Evolutionary conservation across 2,888 invertebrate species (phyloP).

Genomic region (Spodoptera exigua): DNA sequence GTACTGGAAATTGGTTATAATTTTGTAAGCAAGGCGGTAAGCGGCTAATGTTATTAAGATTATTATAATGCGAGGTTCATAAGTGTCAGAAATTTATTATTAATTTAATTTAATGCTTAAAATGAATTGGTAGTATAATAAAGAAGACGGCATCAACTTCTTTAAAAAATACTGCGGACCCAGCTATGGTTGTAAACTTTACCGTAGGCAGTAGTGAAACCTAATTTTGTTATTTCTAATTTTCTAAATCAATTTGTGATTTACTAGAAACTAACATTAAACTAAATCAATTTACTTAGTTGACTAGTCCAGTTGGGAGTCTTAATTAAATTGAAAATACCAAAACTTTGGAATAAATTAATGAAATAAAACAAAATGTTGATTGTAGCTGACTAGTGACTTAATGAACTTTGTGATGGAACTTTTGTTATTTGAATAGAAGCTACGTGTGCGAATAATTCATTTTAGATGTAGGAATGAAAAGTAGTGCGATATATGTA

Average conservation of each 20-base stretch:
- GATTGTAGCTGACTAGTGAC: too few relatives aligned
- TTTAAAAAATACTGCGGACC: too few relatives aligned
- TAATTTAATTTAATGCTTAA: neutral
- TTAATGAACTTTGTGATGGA: too few relatives aligned
- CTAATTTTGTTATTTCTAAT: neutral
- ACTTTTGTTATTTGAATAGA: too few relatives aligned
- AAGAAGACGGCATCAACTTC: too few relatives aligned
- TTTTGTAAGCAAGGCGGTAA: constrained; percentile 7
- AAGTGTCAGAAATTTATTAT: constrained; percentile 8
- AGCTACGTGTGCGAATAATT: too few relatives aligned
- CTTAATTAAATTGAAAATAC: constrained; percentile 45
- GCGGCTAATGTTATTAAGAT: neutral
- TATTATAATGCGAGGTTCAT: constrained; percentile 1
- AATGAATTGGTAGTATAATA: too few relatives aligned
- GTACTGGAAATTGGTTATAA: constrained; percentile 12
- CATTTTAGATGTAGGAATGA: too few relatives aligned
- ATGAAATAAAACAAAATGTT: constrained; percentile 18
- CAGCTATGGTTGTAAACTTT: too few relatives aligned
- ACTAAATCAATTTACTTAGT: constrained; percentile 5
- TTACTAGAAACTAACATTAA: neutral
- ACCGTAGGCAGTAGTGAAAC: too few relatives aligned
- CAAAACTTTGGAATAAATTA: constrained; percentile 63
- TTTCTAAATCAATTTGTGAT: neutral
- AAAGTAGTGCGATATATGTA: too few relatives aligned
- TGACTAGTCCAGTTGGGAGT: constrained; percentile 13